Base-by-base conservation (phyloP, 2,113 vertebrate species). In the Cynocephalus volans region DNA sequence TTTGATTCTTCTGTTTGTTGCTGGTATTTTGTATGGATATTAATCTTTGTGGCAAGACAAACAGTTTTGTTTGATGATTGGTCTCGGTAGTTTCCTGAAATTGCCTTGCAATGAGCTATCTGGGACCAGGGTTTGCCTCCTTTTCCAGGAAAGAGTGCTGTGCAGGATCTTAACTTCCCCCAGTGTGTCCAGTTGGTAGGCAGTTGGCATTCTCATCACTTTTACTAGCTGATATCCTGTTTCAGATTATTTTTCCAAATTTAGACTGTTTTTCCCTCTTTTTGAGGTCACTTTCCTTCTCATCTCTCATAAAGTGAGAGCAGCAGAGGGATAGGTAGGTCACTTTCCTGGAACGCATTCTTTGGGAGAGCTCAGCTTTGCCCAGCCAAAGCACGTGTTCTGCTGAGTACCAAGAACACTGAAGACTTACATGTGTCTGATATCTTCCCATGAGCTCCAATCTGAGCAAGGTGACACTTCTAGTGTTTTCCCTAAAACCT, bases 341-440 rank as follows among this genome's bases (percentile, higher is more conserved):
- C 65, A 90, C 52, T 36, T 90, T 82, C 60, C 19, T 65, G 1
- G 18, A 77, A 77, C 24, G 85, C 17, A 70, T 28, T 69, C 64
- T 31, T 48, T 12, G 2, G 1, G 33, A 33, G 19, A 50, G 36
- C 18, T 21, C 41, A 70, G n/a, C n/a, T 41, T 31, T 48, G 17
- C 24, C 60, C 4, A 54, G 21, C 9, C 6, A 4, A 81, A 75
- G 73, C 28, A 89, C 1, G 36, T 4, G 54, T 69, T 60, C 41
- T 64, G 13, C 31, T 90, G 81, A 76, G 82, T 93, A 80, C 36
- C 10, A 93, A 41, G 75, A 87, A 95, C 82, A 84, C 18, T 31
- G 33, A 24, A 48, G 9, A 50, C 31, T 45, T 48, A 23, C 4
- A 28, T 8, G 8, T 65, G 70, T 28, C 23, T 15, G 13, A 5